These are phyloP conservation scores for Stictonetta naevosa DNA, from an alignment of 2,113 vertebrate species.

Conservation along the genomic window DNA sequence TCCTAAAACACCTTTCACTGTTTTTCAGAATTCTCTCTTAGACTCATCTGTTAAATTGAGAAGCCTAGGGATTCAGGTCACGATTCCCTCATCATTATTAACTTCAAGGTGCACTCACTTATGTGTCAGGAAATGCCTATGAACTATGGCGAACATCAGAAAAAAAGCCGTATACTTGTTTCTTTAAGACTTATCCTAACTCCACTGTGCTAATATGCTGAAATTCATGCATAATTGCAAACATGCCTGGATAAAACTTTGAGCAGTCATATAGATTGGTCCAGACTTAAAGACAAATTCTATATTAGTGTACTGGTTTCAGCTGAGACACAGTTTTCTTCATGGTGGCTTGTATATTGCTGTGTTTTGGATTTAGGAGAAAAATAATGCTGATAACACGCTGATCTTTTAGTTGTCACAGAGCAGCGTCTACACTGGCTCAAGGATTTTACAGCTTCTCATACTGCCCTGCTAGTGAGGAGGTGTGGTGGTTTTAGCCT, in stretches of 20 bases:
- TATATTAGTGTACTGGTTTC: background rate
- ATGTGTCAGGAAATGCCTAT: background rate
- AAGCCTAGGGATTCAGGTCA: background rate
- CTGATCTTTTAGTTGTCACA: no score
- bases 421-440: no score
- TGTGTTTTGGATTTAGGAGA: no score
- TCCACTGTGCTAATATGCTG: background rate
- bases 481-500: no score
- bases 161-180: background rate
- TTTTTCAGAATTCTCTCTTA: background rate
- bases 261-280: background rate
- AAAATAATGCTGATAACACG: no score
- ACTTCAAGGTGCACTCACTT: background rate
- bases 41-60: background rate
- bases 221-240: background rate
- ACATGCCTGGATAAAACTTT: background rate
- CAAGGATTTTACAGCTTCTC: no score
- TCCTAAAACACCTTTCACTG: background rate
- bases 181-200: background rate
- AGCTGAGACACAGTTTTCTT: no score
- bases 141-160: background rate
- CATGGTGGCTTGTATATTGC: no score
- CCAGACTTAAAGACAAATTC: background rate
- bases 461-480: no score
- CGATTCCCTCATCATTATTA: background rate